A percentile compares a stretch with the other conserved stretches of the same genome.
These are phyloP conservation scores for Mastomys coucha DNA, from an alignment of 2,113 vertebrate species.

Conservation along the genomic window DNA sequence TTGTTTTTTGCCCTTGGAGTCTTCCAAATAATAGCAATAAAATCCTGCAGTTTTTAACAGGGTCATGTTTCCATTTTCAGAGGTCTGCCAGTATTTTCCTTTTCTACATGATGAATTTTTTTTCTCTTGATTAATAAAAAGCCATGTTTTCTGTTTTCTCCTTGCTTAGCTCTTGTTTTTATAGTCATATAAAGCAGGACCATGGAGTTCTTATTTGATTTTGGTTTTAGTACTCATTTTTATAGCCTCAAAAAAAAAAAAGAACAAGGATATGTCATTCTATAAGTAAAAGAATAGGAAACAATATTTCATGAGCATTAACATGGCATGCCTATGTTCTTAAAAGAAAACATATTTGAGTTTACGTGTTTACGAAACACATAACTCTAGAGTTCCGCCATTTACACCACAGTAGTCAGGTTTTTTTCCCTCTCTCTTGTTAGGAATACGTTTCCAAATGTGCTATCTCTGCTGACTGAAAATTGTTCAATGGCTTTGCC, in stretches of 20 bases:
- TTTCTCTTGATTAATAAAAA: neutral
- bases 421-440: neutral
- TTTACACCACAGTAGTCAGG: neutral
- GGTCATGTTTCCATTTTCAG: conserved; percentile 54
- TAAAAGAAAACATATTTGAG: neutral
- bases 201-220: neutral
- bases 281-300: neutral
- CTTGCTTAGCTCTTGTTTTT: neutral
- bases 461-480: neutral
- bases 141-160: conserved; percentile 1
- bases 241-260: neutral
- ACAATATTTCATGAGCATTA: neutral
- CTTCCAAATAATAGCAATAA: conserved; percentile 72
- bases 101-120: conserved; percentile 44
- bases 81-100: conserved; percentile 47
- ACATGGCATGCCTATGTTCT: neutral
- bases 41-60: conserved; percentile 53
- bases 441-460: neutral
- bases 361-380: neutral
- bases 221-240: conserved; percentile 30
- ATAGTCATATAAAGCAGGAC: neutral
- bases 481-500: neutral
- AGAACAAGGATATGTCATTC: neutral
- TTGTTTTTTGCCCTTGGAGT: conserved; percentile 70
- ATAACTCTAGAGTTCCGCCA: neutral